Conservation (phyloP, 2,797 vertebrate genomes). For the Simalia tracyae region DNA sequence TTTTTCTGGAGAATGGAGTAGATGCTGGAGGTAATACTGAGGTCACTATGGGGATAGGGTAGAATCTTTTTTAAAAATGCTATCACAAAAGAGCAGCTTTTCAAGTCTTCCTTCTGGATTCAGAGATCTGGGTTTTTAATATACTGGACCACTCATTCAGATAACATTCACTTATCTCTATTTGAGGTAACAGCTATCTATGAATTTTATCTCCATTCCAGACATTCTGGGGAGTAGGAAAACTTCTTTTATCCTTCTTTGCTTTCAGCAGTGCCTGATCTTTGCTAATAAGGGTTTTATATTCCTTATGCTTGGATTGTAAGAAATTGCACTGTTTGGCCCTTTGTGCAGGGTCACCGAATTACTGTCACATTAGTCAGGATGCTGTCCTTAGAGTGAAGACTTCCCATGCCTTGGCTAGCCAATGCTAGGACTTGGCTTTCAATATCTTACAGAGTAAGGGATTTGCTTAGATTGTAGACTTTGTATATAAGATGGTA, state of each 20-base stretch:
- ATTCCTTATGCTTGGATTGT: background rate
- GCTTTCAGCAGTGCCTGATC: constrained; percentile 10
- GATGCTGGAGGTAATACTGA: background rate
- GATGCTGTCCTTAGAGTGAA: background rate
- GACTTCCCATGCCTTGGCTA: background rate
- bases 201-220: background rate
- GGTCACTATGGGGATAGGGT: background rate
- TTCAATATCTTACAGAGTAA: background rate
- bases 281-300: background rate
- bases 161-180: background rate
- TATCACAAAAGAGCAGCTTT: background rate
- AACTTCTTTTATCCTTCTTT: background rate
- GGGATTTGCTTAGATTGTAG: background rate
- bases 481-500: background rate
- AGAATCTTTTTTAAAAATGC: background rate
- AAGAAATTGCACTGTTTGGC: background rate
- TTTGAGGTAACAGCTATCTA: background rate
- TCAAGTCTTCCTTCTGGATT: background rate
- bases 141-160: background rate
- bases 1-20: background rate
- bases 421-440: background rate
- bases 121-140: background rate
- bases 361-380: background rate
- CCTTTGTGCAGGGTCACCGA: background rate
- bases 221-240: background rate